Base-by-base conservation (phyloP, 1,140 invertebrate genomes). In the Ectropis grisescens region DNA sequence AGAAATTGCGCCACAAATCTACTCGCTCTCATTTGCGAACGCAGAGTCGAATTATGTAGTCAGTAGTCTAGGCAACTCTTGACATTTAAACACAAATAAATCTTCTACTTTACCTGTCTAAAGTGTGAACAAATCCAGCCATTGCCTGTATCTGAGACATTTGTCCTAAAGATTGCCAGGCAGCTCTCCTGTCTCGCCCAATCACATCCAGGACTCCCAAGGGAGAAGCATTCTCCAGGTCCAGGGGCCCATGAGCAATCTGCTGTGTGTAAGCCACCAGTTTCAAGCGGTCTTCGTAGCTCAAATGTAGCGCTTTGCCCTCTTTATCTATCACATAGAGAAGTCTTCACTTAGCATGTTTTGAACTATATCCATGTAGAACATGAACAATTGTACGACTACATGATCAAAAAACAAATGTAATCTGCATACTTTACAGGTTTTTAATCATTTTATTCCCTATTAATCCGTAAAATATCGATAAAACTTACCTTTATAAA, bases 151-250 rank as follows among this genome's bases (percentile, higher is more conserved):
- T 88, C 57, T 89, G 88, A 1, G 89, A 88, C 72, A 98, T 92
- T 54, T 94, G 88, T 0, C 94, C 95, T 7, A 99, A 72, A 49
- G 90, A 86, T 71, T 95, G 92, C 97, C 97, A 99, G 35, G 96
- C 95, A 60, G 95, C 84, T 58, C 94, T 88, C 39, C 96, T 85
- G 70, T 98, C 96, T 68, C 89, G 90, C 1, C 97, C 97, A 54
- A 98, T 96, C 3, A 98, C 94, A 84, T 98, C 96, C 11, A 98
- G 82, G 1, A 97, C 94, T 22, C 97, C 97, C 19, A 98, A 79
- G 19, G 94, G 93, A 22, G 93, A 90, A 6, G 90, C 88, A 41
- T 90, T 91, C 39, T 90, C 88, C 23, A 87, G 74, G 47, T 89
- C 84, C 57, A 91, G 95, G 41, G 93, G 91, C 3, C 97, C 97